phyloP scores from a whole-genome alignment of 2,888 invertebrate genomes.

The Lottia scabra region DNA sequence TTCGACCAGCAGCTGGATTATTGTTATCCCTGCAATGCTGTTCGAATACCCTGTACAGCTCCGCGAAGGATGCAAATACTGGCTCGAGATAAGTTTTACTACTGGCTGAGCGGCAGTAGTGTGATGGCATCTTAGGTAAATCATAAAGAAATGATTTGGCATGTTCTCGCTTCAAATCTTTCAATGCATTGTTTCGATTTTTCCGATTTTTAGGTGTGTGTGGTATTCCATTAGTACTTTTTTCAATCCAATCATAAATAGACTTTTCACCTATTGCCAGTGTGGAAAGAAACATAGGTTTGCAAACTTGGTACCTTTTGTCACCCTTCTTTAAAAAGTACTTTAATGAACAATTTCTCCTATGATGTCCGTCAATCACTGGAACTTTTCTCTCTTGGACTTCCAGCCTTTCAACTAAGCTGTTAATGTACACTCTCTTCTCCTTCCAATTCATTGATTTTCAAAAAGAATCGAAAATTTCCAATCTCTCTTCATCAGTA shows the following conservation, averaged over 20 bases:
- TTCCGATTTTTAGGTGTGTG: neutral
- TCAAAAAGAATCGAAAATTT: too few species aligned
- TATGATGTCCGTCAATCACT: neutral
- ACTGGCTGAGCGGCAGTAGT: neutral
- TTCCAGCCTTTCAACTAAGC: neutral
- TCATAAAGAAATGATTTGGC: neutral
- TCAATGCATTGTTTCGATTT: neutral
- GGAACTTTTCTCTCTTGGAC: neutral
- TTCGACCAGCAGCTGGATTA: neutral
- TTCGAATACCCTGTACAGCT: constrained; percentile 4
- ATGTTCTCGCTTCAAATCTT: neutral
- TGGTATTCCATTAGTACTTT: neutral
- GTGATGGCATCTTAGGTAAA: constrained; percentile 9
- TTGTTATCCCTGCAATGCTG: neutral
- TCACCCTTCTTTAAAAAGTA: neutral
- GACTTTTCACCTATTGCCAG: neutral
- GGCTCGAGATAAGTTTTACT: constrained; percentile 3
- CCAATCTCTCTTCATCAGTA: too few species aligned
- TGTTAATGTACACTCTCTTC: neutral
- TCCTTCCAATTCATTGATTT: too few species aligned
- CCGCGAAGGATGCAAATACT: neutral
- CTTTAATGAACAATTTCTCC: neutral
- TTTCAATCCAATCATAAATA: neutral
- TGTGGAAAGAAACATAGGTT: too few species aligned
- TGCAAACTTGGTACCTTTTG: constrained; percentile 8